phyloP scores from a whole-genome alignment of 2,797 vertebrate species.

The Mormyrops attenuatus region DNA sequence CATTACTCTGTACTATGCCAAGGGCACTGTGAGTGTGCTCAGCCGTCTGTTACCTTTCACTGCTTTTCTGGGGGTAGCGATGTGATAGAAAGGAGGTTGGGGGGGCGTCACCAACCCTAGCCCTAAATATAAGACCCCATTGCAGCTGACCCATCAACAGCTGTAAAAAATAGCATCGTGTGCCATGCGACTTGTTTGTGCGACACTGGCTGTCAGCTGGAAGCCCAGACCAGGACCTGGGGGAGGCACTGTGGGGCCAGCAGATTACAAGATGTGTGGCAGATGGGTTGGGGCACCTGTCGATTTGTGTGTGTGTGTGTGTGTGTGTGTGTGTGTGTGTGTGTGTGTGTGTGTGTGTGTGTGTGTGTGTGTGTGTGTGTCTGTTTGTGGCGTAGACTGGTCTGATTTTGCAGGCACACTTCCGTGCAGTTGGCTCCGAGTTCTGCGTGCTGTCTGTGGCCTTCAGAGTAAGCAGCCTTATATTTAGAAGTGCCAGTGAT shows the following conservation, averaged over 20 bases:
- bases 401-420: background rate
- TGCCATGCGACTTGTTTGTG: constrained; percentile 15
- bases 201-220: background rate
- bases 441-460: background rate
- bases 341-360: background rate
- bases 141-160: background rate
- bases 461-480: constrained; percentile 22
- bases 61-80: background rate
- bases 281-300: background rate
- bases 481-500: constrained; percentile 19
- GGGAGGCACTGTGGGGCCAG: background rate
- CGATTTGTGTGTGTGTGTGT: background rate
- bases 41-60: background rate
- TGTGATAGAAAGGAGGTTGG: background rate
- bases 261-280: background rate
- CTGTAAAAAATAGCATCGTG: constrained; percentile 8
- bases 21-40: background rate
- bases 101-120: background rate
- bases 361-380: background rate
- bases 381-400: background rate
- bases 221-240: background rate
- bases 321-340: background rate
- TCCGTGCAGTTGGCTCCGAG: background rate
- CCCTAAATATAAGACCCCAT: background rate
- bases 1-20: background rate